Percentiles rank a stretch among this genome's conserved stretches.
phyloP scores from a whole-genome alignment of 2,888 invertebrate species.

The Colostygia pectinataria region DNA sequence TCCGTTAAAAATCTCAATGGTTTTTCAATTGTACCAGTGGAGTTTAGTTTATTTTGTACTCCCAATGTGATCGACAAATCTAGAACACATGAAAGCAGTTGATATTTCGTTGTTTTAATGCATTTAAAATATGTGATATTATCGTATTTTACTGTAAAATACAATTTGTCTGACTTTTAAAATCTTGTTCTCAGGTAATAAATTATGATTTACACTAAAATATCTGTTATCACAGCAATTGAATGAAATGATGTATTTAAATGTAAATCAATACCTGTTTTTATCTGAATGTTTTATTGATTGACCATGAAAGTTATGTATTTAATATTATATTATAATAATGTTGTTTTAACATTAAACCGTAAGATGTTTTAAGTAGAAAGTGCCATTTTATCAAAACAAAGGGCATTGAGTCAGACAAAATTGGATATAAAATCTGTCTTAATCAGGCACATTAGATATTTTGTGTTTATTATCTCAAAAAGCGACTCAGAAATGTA shows the following conservation, averaged over 20 bases:
- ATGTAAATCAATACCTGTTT: slow-evolving; percentile 49
- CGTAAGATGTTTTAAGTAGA: slow-evolving; percentile 25
- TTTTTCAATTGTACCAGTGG: slow-evolving; percentile 82
- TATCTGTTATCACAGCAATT: slow-evolving; percentile 50
- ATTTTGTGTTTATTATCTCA: slow-evolving; percentile 64
- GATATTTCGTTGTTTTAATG: slow-evolving; percentile 69
- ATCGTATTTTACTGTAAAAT: slow-evolving; percentile 69
- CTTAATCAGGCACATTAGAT: slow-evolving; percentile 60
- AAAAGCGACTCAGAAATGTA: slow-evolving; percentile 70
- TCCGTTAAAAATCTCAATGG: slow-evolving; percentile 82
- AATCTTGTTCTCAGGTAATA: slow-evolving; percentile 68
- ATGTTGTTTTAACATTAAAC: slow-evolving; percentile 28
- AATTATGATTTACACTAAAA: slow-evolving; percentile 44
- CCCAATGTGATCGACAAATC: slow-evolving; percentile 56
- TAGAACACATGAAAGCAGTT: slow-evolving; percentile 61
- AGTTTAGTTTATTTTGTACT: slow-evolving; percentile 75
- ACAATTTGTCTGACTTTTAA: slow-evolving; percentile 80
- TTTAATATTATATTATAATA: slow-evolving; percentile 37
- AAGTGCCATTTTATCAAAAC: slow-evolving; percentile 68
- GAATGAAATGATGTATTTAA: slow-evolving; percentile 54
- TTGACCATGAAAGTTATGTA: slow-evolving; percentile 37
- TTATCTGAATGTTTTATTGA: slow-evolving; percentile 43
- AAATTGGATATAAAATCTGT: slow-evolving; percentile 70
- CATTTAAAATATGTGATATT: slow-evolving; percentile 83
- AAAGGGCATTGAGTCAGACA: slow-evolving; percentile 75